Percentiles rank a stretch among this genome's conserved stretches.
Evolutionary conservation across 2,888 invertebrate genomes (phyloP).

Genomic region (Xylota segnis): DNA sequence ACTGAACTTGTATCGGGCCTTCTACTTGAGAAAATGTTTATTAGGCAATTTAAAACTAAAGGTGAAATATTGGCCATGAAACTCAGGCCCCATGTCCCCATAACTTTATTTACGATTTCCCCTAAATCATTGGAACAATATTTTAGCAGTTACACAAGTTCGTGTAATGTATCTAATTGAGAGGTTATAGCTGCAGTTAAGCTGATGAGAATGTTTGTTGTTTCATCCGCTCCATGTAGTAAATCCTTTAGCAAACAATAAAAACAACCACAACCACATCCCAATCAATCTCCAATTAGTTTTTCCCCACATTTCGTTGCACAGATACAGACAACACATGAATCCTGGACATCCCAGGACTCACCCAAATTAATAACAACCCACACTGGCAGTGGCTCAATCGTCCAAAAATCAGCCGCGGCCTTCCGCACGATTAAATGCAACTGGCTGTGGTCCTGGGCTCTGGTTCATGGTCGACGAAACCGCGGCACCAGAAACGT

Average conservation of each 20-base stretch:
- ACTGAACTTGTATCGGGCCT: too few species aligned
- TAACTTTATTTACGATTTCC: too few species aligned
- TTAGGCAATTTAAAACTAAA: too few species aligned
- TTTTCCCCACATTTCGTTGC: background rate
- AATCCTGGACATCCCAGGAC: background rate
- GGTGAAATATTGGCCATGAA: too few species aligned
- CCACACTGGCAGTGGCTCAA: background rate
- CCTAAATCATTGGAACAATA: too few species aligned
- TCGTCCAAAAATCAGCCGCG: constrained; percentile 2
- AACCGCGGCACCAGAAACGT: background rate
- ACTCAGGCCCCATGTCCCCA: too few species aligned
- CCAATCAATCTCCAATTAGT: background rate
- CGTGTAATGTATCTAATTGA: too few species aligned
- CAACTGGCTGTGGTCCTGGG: background rate
- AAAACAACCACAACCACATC: background rate
- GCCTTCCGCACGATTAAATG: constrained; percentile 9
- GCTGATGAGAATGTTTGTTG: too few species aligned
- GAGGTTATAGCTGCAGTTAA: too few species aligned
- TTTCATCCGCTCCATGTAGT: too few species aligned
- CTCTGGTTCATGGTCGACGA: background rate
- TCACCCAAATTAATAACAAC: background rate
- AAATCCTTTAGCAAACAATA: background rate
- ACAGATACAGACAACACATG: background rate
- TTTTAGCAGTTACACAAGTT: too few species aligned
- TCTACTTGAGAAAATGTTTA: too few species aligned